phyloP scores from a whole-genome alignment of 2,113 vertebrate species.

The Anser brachyrhynchus region DNA sequence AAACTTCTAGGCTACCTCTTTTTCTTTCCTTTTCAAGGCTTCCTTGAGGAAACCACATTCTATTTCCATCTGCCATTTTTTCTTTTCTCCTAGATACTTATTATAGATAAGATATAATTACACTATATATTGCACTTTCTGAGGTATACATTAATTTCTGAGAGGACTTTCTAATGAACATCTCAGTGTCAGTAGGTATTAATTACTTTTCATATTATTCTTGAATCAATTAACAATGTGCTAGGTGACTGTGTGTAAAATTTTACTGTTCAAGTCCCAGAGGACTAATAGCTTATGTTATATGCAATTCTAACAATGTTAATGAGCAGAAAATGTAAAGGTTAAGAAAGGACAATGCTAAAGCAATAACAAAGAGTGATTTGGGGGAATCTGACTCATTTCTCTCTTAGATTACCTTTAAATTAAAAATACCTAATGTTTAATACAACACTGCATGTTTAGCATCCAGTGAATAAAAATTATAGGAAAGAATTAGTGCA shows the following conservation, averaged over 20 bases:
- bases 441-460: neutral
- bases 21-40: neutral
- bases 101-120: neutral
- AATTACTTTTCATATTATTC: neutral
- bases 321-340: neutral
- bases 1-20: neutral
- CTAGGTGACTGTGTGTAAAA: neutral
- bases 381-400: neutral
- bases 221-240: neutral
- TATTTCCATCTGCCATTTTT: neutral
- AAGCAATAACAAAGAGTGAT: neutral
- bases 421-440: neutral
- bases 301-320: neutral
- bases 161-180: neutral
- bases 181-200: neutral
- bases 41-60: neutral
- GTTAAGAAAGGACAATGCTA: neutral
- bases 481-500: neutral
- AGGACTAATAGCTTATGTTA: neutral
- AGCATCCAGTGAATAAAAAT: neutral
- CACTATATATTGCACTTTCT: neutral
- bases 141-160: neutral
- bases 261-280: neutral
- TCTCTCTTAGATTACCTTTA: neutral
- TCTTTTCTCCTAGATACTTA: neutral